Conservation (phyloP, 2,113 vertebrate species). For the Corythoichthys haematopterus region DNA sequence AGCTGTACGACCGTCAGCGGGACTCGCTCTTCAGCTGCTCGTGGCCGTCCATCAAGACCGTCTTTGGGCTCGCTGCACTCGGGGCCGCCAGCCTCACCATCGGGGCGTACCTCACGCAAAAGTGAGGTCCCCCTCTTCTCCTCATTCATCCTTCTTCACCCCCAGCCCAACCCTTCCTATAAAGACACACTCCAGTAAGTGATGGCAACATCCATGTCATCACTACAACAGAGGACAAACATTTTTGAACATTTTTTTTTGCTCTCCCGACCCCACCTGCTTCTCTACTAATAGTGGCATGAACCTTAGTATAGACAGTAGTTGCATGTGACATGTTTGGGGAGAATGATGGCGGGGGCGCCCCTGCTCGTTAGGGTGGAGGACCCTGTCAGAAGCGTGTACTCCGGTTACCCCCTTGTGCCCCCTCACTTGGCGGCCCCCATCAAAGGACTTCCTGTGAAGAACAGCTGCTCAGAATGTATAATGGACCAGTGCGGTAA, state of each 20-base stretch:
- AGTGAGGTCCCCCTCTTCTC: slow-evolving; percentile 71
- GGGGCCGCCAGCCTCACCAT: slow-evolving; percentile 94
- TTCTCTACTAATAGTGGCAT: slow-evolving; percentile 62
- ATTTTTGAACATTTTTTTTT: slow-evolving; percentile 19
- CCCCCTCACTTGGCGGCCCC: slow-evolving; percentile 21
- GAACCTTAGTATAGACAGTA: slow-evolving; percentile 54
- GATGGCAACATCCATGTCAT: slow-evolving; percentile 17
- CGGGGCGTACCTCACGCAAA: slow-evolving; percentile 92
- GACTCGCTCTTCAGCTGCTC: slow-evolving; percentile 84
- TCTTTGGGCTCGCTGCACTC: slow-evolving; percentile 89
- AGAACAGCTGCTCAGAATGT: slow-evolving; percentile 63
- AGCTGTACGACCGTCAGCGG: slow-evolving; percentile 85
- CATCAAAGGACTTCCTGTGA: slow-evolving; percentile 64
- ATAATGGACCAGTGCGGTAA: slow-evolving; percentile 45
- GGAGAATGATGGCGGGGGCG: slow-evolving; percentile 17
- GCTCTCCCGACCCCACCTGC: slow-evolving; percentile 45
- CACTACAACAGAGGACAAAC: slow-evolving; percentile 22
- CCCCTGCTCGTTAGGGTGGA: slow-evolving; percentile 45
- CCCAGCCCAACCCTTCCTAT: slow-evolving; percentile 16
- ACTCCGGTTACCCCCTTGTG: slow-evolving; percentile 36
- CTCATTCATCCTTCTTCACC: slow-evolving; percentile 42
- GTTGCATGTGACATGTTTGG: slow-evolving; percentile 50
- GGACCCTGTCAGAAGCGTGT: slow-evolving; percentile 53
- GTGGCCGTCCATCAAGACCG: slow-evolving; percentile 92
- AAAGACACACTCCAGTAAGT: slow-evolving; percentile 51